A percentile compares a stretch with the other conserved stretches of the same genome.
Evolutionary conservation across 2,888 invertebrate species (phyloP).

Genomic region (Opisthograptis luteolata): DNA sequence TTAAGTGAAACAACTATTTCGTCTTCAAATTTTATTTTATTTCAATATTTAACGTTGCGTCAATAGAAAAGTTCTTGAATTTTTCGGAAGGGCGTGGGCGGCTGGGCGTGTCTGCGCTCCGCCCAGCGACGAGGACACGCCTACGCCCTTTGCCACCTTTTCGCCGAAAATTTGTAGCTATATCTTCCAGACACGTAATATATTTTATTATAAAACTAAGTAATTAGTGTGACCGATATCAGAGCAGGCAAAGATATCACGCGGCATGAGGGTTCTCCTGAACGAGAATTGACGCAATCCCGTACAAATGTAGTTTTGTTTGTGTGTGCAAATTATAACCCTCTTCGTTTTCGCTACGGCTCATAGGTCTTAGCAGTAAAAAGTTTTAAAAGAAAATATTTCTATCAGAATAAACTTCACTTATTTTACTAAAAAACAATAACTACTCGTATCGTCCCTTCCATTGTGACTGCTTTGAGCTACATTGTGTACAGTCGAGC

Average conservation of each 20-base stretch:
- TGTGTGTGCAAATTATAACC: too few species aligned
- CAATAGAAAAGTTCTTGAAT: constrained; percentile 64
- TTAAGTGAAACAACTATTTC: not conserved
- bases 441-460: not conserved
- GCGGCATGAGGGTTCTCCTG: too few species aligned
- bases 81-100: constrained; percentile 73
- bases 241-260: too few species aligned
- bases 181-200: constrained; percentile 59
- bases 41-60: constrained; percentile 39
- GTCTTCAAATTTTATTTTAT: constrained; percentile 15
- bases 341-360: too few species aligned
- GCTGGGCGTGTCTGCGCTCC: constrained; percentile 76
- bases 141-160: constrained; percentile 80
- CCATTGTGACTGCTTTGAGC: not conserved
- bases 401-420: too few species aligned
- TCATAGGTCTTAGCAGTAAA: too few species aligned
- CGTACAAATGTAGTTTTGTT: too few species aligned
- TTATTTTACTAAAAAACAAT: too few species aligned
- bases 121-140: constrained; percentile 74
- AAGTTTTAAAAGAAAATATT: too few species aligned
- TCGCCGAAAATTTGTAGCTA: constrained; percentile 66
- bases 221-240: constrained; percentile 11
- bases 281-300: too few species aligned
- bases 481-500: constrained; percentile 5
- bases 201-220: constrained; percentile 37